A percentile compares a stretch with the other conserved stretches of the same genome.
These are phyloP conservation scores for Spea bombifrons DNA, from an alignment of 2,113 vertebrate species.

Conservation along the genomic window DNA sequence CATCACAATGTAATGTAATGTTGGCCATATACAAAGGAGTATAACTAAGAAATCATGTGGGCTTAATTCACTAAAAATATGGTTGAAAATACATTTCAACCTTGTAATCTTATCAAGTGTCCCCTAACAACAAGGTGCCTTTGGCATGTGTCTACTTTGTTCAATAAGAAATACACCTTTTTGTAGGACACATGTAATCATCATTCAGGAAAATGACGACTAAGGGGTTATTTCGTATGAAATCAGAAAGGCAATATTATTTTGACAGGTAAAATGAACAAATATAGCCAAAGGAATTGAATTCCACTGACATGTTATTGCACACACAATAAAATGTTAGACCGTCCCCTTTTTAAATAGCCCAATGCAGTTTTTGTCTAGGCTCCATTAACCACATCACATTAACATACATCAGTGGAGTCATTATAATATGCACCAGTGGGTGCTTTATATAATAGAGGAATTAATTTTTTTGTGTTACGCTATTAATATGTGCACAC, in stretches of 20 bases:
- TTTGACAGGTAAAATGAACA: constrained; percentile 9
- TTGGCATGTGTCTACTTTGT: not conserved
- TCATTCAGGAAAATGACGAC: not conserved
- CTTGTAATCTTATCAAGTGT: too few relatives aligned
- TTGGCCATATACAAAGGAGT: too few relatives aligned
- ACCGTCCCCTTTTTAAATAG: not conserved
- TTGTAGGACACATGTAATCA: not conserved
- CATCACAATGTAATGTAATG: too few relatives aligned
- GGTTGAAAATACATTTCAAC: too few relatives aligned
- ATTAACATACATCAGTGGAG: not conserved
- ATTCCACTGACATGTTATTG: not conserved
- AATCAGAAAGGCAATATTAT: not conserved
- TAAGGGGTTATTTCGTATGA: constrained; percentile 9
- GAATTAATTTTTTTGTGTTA: not conserved
- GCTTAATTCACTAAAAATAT: too few relatives aligned
- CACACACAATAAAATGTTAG: not conserved
- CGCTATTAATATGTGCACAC: not conserved
- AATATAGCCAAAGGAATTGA: not conserved
- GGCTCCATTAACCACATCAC: not conserved
- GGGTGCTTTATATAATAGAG: not conserved
- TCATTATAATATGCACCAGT: not conserved
- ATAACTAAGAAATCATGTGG: too few relatives aligned
- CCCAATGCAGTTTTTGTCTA: not conserved
- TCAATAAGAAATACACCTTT: not conserved
- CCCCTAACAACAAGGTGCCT: not conserved